Evolutionary conservation across 2,888 invertebrate species (phyloP).

Genomic region (Thelaira solivaga): DNA sequence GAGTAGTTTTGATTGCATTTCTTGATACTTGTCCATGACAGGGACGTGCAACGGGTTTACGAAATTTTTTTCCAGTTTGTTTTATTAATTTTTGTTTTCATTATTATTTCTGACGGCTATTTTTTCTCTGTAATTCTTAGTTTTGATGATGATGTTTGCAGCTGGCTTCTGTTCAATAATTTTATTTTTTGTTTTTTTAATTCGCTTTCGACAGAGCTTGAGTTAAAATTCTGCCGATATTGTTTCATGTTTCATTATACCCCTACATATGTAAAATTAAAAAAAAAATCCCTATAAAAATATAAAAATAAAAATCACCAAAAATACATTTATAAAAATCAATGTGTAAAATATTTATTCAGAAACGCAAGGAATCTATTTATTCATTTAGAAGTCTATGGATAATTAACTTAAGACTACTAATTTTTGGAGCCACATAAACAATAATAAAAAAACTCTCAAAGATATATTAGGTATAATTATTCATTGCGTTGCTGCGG

Average conservation of each 20-base stretch:
- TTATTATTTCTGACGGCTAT: constrained; percentile 14
- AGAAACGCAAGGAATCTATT: constrained; percentile 30
- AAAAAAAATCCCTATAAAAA: constrained; percentile 57
- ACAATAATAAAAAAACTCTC: no score
- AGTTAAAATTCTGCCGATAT: constrained; percentile 28
- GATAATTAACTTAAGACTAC: no score
- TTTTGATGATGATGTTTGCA: constrained; percentile 55
- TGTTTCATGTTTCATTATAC: constrained; percentile 50
- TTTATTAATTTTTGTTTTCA: constrained; percentile 35
- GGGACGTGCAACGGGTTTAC: constrained; percentile 28
- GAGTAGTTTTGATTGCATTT: constrained; percentile 54
- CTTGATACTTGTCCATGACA: constrained; percentile 26
- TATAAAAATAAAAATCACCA: constrained; percentile 56
- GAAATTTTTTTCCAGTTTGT: constrained; percentile 27
- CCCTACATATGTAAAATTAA: constrained; percentile 57
- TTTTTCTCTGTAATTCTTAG: constrained; percentile 33
- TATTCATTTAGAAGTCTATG: no score
- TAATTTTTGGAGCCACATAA: no score
- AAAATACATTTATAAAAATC: constrained; percentile 63
- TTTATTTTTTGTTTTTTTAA: constrained; percentile 12
- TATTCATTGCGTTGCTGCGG: no score
- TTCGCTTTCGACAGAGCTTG: constrained; percentile 26
- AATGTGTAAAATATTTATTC: constrained; percentile 63
- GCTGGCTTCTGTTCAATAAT: constrained; percentile 52
- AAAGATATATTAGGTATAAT: no score